Evolutionary conservation across 2,888 invertebrate species (phyloP).

Genomic region (Leucoma salicis): DNA sequence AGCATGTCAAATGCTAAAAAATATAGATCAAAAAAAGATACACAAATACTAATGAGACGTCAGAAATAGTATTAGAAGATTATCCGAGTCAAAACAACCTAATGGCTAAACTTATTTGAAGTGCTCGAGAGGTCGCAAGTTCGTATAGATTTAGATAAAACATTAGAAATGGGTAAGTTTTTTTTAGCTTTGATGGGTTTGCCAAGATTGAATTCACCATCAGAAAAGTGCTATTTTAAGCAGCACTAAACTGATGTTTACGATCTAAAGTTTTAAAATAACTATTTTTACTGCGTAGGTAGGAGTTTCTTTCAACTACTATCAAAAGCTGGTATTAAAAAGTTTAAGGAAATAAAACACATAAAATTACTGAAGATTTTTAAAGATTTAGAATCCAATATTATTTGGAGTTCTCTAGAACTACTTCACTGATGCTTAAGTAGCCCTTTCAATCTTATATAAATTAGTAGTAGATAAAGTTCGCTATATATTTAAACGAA

Average conservation of each 20-base stretch:
- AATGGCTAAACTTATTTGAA: neutral
- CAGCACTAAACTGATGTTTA: neutral
- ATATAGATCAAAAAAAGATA: no score
- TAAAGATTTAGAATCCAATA: neutral
- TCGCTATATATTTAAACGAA: neutral
- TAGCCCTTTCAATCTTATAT: neutral
- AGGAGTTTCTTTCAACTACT: no score
- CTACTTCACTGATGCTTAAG: neutral
- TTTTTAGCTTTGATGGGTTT: neutral
- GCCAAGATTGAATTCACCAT: neutral
- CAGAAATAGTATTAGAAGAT: neutral
- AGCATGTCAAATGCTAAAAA: no score
- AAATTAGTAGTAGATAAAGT: neutral
- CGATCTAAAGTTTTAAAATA: neutral
- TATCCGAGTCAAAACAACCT: neutral
- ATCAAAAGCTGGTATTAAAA: no score
- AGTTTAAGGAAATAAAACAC: no score
- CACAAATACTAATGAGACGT: no score
- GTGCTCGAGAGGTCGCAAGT: neutral
- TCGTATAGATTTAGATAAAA: neutral
- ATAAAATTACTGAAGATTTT: no score
- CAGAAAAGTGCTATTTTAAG: neutral
- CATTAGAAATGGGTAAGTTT: neutral
- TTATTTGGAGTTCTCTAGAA: neutral
- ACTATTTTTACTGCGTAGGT: no score